Evolutionary conservation across 2,113 vertebrate genomes (phyloP), one percentile per base, ranked within the genome.

Genomic region (Zonotrichia leucophrys): DNA sequence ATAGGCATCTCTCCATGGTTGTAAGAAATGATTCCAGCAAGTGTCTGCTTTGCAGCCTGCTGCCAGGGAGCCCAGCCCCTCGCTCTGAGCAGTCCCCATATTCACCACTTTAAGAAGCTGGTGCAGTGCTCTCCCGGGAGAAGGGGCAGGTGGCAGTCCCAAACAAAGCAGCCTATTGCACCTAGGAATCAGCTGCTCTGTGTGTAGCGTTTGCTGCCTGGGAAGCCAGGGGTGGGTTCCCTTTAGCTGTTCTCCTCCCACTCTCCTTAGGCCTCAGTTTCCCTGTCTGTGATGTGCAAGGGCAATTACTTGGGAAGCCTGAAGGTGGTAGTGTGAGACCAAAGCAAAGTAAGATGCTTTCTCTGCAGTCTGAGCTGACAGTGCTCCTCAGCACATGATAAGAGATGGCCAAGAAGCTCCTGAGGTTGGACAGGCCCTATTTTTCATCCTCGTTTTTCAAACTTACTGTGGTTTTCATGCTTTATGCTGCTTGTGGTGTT

Each of bases 271-370:
- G 82, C 88, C 93, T 94, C 96, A 96, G 93, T 97, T 96, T 93
- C 83, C 85, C 87, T 18, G 19, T 6, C 24, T 76, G 55, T 35
- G 77, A 35, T 49, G 31, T 12, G 27, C 56, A 64, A 72, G 49
- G 72, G 37, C 42, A 78, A 15, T 95, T 90, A 70, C 85, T 72
- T 20, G 0, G 44, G 62, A 86, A 90, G 95, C 93, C 94, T 96
- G 90, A 96, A 96, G 94, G 92, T 94, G 93, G 93, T 96, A 78
- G 90, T 95, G 76, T 92, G 82, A 95, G 88, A 93, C 85, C 86
- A 87, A 82, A 68, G 64, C 79, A 92, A 77, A 75, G 25, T 0
- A 3, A 81, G 56, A 82, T 44, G 27, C 73, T 77, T 22, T 63
- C 47, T 64, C 77, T 10, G 63, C 55, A 55, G n/a, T n/a, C 30